A percentile compares a stretch with the other conserved stretches of the same genome.
These are phyloP conservation scores for Meandrusa payeni DNA, from an alignment of 2,888 invertebrate genomes.

Conservation along the genomic window DNA sequence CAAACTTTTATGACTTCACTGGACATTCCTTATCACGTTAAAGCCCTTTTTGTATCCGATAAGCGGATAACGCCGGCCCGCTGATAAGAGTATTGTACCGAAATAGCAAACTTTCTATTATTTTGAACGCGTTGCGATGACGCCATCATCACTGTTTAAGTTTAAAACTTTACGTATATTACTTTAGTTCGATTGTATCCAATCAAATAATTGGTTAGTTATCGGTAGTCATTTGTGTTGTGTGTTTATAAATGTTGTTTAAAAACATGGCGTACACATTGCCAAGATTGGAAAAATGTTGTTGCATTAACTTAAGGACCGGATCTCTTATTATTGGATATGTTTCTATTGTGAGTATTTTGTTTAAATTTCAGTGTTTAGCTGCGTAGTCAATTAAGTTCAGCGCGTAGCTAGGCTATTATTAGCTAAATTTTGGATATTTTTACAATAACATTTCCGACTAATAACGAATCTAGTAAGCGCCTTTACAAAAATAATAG, in stretches of 20 bases:
- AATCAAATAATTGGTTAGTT: too few relatives aligned
- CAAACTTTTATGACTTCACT: constrained; percentile 24
- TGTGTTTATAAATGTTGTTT: not conserved
- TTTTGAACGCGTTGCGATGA: too few relatives aligned
- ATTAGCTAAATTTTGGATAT: too few relatives aligned
- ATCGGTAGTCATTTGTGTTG: not conserved
- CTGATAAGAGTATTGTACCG: constrained; percentile 8
- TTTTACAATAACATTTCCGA: too few relatives aligned
- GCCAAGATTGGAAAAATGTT: constrained; percentile 53
- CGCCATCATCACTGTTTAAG: too few relatives aligned
- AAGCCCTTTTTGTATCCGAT: constrained; percentile 35
- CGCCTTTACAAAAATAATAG: too few relatives aligned
- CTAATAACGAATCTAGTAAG: too few relatives aligned
- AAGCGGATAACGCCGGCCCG: constrained; percentile 30
- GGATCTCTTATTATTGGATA: constrained; percentile 65
- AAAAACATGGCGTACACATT: constrained; percentile 36
- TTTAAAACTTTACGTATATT: too few relatives aligned
- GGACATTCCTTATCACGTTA: constrained; percentile 33
- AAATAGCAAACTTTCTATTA: not conserved
- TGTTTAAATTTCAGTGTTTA: too few relatives aligned
- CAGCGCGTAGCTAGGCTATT: too few relatives aligned
- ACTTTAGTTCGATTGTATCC: too few relatives aligned
- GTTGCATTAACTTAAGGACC: constrained; percentile 52
- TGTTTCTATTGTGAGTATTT: constrained; percentile 57
- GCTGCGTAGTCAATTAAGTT: too few relatives aligned